Evolutionary conservation across 2,797 vertebrate genomes (phyloP), one percentile per base, ranked within the genome.

Genomic region (Halcyon chelicuti): DNA sequence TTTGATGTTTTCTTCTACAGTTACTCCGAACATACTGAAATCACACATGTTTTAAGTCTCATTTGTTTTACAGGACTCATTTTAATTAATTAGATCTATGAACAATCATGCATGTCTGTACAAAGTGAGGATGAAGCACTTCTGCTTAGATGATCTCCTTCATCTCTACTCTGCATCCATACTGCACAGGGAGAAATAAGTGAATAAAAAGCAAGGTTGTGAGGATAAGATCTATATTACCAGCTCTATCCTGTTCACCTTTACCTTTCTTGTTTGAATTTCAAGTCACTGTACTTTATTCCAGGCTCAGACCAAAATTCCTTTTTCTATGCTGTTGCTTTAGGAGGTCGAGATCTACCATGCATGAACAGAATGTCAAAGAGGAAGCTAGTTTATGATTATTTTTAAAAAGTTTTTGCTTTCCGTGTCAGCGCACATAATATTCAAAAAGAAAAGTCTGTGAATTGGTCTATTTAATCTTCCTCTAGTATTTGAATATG

Each of bases 201-300:
- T 72, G 7, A 90, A 49, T 63, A 74, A 90, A 42, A 57, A 90
- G 5, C 49, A 80, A 83, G 35, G 20, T 22, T 75, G 51, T 62
- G 51, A 88, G 29, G 49, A 63, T 65, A 76, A 73, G 65, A 86
- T 62, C 87, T 78, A 22, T 76, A 66, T 67, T 80, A 81, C 22
- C 31, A 84, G 21, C 21, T 89, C 37, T 83, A 72, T 29, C 58
- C 29, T 42, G 25, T 60, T 90, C 68, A 78, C 66, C 66, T 84
- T 92, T 86, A 65, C 25, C 8, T 94, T 91, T 90, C 42, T 71
- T 63, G 66, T 86, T 92, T 72, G 65, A 93, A 92, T 93, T 95
- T 86, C 54, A 94, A 76, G 82, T 76, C 62, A 52, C 42, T 68
- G 28, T 55, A 55, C 51, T 73, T 94, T 76, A 60, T 76, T 73